Evolutionary conservation across 2,797 vertebrate species (phyloP), one percentile per base, ranked within the genome.

Genomic region (Microtus californicus): DNA sequence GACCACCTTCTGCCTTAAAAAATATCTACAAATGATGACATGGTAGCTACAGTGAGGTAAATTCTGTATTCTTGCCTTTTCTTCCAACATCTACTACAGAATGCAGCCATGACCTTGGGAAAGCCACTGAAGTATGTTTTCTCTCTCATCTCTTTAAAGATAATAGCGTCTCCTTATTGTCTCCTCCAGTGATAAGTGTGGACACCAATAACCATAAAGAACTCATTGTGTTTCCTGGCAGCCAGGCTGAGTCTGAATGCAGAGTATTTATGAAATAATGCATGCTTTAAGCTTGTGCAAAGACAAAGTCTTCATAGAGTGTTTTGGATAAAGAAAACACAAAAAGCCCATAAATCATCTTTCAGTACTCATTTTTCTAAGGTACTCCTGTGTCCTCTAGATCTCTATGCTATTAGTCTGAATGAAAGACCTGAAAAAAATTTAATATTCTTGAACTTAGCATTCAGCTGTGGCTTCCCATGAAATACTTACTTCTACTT

Each of bases 401-500:
- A 90, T 88, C 56, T 51, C 4, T 61, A 45, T 7, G 73, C 59
- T 92, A 81, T 83, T 65, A 77, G 34, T 83, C 37, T 48, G 71
- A 79, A 73, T 29, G 67, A 83, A 94, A 89, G 59, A 48, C 17
- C 34, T 4, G 17, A 87, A 73, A 90, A 54, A 67, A 79, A 88
- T 51, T 93, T 94, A 69, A 73, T 61, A 6, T 51, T 27, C 0
- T 29, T 76, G 51, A 79, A n/a, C 80, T 94, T 95, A 89, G 80
- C 78, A 92, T 96, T 96, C 92, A 73, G 78, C 45, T 31, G 14
- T 63, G 48, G 82, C 74, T 96, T 83, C 27, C 80, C 74, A 91
- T 59, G 95, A 96, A 95, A 96, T 77, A 90, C 90, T 92, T 87
- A 93, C 95, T 97, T 90, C 81, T 63, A 37, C 93, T 92, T 96